These are phyloP conservation scores for Hyposmocoma kahamanoa DNA, from an alignment of 1,140 invertebrate species.

Conservation along the genomic window DNA sequence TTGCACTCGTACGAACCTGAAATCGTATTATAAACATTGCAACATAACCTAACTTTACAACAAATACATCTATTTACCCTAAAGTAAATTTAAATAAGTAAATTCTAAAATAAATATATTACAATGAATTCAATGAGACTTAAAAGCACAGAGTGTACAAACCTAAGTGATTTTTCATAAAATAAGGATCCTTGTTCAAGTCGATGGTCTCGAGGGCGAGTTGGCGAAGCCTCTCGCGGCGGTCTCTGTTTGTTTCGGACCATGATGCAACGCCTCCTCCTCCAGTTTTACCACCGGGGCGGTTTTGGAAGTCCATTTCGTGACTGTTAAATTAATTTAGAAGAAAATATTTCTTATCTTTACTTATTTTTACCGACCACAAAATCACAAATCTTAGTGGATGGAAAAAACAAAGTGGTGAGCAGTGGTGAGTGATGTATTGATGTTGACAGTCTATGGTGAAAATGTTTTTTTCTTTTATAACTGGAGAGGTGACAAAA, in stretches of 20 bases:
- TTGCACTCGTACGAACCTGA: slow-evolving; percentile 98
- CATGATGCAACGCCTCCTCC: slow-evolving; percentile 98
- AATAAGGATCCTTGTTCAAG: slow-evolving; percentile 98
- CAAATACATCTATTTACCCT: no score
- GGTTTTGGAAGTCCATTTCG: slow-evolving; percentile 96
- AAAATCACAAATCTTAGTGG: no score
- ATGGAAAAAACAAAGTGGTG: no score
- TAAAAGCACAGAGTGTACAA: slow-evolving; percentile 18
- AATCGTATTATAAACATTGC: no score
- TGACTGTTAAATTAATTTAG: no score
- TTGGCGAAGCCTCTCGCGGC: slow-evolving; percentile 95
- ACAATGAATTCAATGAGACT: neutral
- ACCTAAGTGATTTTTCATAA: slow-evolving; percentile 99
- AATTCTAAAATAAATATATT: neutral
- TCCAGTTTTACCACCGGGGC: slow-evolving; percentile 98
- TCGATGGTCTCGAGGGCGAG: slow-evolving; percentile 99
- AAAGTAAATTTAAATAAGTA: no score
- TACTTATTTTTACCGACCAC: no score
- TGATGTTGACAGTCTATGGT: no score
- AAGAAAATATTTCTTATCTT: neutral
- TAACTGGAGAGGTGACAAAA: no score
- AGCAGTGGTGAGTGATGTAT: no score
- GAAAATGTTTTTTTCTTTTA: no score
- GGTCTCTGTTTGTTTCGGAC: slow-evolving; percentile 97
- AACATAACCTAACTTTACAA: no score